Evolutionary conservation across 2,113 vertebrate genomes (phyloP).

Genomic region (Bubo scandiacus): DNA sequence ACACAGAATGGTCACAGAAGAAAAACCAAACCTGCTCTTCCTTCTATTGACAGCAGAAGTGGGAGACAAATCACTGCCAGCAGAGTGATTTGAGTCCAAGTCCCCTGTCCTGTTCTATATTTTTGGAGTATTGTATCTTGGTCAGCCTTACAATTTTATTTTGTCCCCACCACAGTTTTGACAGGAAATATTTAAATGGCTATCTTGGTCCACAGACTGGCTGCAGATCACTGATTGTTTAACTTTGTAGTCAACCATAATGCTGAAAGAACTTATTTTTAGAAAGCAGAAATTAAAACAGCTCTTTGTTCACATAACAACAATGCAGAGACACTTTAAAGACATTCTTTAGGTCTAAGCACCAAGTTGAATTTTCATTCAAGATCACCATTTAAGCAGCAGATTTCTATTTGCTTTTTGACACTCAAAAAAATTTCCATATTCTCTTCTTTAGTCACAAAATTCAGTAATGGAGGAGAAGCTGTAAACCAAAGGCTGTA

Average conservation of each 20-base stretch:
- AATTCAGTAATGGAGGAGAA: background rate
- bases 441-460: background rate
- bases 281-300: background rate
- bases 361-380: background rate
- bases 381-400: background rate
- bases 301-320: background rate
- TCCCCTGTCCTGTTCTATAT: accelerated
- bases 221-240: background rate
- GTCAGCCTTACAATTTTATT: background rate
- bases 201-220: background rate
- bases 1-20: background rate
- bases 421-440: background rate
- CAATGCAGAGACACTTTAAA: background rate
- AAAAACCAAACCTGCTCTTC: background rate
- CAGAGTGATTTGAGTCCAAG: background rate
- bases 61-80: background rate
- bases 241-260: background rate
- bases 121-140: background rate
- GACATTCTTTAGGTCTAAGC: background rate
- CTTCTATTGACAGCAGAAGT: background rate
- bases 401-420: background rate
- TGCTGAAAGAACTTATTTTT: background rate
- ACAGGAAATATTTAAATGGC: background rate
- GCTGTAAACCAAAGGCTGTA: background rate
- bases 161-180: background rate